Conservation (phyloP, 1,140 invertebrate species). For the Euwallacea similis region DNA sequence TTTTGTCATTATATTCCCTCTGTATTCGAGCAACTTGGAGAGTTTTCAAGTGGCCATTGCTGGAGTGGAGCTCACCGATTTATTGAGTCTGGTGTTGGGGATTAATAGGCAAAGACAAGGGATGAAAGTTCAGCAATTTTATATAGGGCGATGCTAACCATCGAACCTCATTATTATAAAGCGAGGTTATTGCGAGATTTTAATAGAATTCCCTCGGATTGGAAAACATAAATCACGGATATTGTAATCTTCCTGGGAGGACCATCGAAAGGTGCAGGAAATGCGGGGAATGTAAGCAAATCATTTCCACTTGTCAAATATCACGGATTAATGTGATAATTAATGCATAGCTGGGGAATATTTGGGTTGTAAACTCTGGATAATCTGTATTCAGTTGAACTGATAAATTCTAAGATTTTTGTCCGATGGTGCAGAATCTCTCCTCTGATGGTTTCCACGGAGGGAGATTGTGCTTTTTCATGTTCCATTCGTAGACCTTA, state of each 20-base stretch:
- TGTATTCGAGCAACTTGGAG: constrained; percentile 8
- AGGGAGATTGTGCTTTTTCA: not conserved
- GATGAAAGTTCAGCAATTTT: too few relatives aligned
- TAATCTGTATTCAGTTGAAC: not conserved
- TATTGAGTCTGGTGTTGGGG: too few relatives aligned
- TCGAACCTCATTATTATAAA: constrained; percentile 8
- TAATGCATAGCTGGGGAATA: constrained; percentile 9
- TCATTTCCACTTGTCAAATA: constrained; percentile 23
- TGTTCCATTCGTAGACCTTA: not conserved
- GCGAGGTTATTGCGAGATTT: constrained; percentile 9
- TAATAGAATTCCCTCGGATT: constrained; percentile 3
- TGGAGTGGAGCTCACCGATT: too few relatives aligned
- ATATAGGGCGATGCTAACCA: too few relatives aligned
- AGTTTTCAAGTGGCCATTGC: constrained; percentile 12
- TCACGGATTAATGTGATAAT: constrained; percentile 1
- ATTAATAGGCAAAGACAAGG: too few relatives aligned
- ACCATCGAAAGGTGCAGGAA: constrained; percentile 3
- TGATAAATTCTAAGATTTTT: not conserved
- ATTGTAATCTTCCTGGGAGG: constrained; percentile 13
- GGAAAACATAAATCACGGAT: constrained; percentile 20
- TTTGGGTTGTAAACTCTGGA: not conserved
- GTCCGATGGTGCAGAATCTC: not conserved
- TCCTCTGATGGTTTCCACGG: not conserved
- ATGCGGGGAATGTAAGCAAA: constrained; percentile 22
- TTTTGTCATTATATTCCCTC: constrained; percentile 23